These are phyloP conservation scores for Enteromius unitaeniatus DNA, from an alignment of 2,797 vertebrate genomes.

Conservation along the genomic window DNA sequence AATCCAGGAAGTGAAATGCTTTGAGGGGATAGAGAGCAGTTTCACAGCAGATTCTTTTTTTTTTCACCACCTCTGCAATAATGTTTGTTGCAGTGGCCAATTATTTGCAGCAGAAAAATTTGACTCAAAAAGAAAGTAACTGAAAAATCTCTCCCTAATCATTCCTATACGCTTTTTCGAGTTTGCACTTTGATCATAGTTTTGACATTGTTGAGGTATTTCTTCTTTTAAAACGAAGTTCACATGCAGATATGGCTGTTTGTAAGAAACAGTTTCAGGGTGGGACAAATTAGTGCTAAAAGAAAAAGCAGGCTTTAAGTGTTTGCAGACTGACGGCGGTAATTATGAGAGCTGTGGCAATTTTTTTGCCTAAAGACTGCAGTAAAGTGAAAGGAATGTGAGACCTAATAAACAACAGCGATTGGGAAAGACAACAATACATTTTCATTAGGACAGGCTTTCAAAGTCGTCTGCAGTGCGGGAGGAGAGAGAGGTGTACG, in stretches of 20 bases:
- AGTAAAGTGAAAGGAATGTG: constrained; percentile 6
- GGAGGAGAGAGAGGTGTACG: constrained; percentile 35
- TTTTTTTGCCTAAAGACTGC: constrained; percentile 19
- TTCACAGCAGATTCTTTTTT: constrained; percentile 6
- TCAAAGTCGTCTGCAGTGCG: constrained; percentile 64
- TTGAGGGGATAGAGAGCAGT: background rate
- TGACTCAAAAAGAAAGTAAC: background rate
- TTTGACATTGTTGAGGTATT: background rate
- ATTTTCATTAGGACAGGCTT: constrained; percentile 37
- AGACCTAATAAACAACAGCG: constrained; percentile 12
- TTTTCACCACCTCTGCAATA: background rate
- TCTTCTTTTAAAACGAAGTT: constrained; percentile 17
- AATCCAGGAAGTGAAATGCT: background rate
- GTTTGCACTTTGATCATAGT: constrained; percentile 21
- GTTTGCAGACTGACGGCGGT: constrained; percentile 19
- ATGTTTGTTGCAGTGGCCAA: constrained; percentile 6
- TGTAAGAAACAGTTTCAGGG: constrained; percentile 9
- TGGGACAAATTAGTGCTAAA: constrained; percentile 10
- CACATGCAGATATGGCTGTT: constrained; percentile 10
- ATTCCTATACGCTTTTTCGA: background rate
- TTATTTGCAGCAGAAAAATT: constrained; percentile 7
- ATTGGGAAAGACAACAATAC: constrained; percentile 34
- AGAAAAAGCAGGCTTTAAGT: constrained; percentile 1
- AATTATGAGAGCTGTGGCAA: constrained; percentile 27
- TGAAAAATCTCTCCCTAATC: background rate